Evolutionary conservation across 2,888 invertebrate species (phyloP).

Genomic region (Imbricaverruca yamaguchii): DNA sequence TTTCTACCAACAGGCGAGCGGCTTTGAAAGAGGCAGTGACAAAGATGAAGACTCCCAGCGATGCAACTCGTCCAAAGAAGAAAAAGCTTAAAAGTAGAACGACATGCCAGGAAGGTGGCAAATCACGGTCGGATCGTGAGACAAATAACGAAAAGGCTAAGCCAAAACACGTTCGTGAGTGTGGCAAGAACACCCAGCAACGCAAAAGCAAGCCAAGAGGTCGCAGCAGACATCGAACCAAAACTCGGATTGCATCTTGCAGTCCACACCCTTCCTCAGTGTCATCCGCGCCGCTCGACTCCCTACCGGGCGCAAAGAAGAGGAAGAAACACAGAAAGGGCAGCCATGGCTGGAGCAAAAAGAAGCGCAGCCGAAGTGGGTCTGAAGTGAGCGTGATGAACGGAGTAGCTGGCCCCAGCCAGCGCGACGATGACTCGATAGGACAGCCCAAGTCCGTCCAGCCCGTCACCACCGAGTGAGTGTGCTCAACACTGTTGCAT

Average conservation of each 20-base stretch:
- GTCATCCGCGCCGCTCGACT: not conserved
- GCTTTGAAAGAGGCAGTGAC: too few relatives aligned
- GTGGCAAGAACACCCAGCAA: too few relatives aligned
- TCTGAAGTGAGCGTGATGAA: not conserved
- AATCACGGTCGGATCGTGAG: too few relatives aligned
- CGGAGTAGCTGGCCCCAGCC: not conserved
- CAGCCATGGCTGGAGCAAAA: not conserved
- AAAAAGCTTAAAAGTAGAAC: too few relatives aligned
- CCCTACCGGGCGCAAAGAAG: not conserved
- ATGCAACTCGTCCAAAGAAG: too few relatives aligned
- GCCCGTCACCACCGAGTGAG: slow-evolving; percentile 5
- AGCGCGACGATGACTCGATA: not conserved
- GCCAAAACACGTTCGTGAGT: too few relatives aligned
- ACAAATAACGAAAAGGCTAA: too few relatives aligned
- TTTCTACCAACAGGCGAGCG: too few relatives aligned
- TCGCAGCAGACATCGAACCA: not conserved
- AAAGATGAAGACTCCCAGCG: too few relatives aligned
- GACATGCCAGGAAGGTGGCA: too few relatives aligned
- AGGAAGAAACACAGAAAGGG: not conserved
- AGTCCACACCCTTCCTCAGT: not conserved
- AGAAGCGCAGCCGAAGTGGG: not conserved
- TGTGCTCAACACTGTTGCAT: not conserved
- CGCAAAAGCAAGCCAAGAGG: too few relatives aligned
- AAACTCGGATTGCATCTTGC: not conserved
- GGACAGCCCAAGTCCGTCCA: not conserved